Conservation (phyloP, 2,888 invertebrate species). For the Poecilus cupreus region DNA sequence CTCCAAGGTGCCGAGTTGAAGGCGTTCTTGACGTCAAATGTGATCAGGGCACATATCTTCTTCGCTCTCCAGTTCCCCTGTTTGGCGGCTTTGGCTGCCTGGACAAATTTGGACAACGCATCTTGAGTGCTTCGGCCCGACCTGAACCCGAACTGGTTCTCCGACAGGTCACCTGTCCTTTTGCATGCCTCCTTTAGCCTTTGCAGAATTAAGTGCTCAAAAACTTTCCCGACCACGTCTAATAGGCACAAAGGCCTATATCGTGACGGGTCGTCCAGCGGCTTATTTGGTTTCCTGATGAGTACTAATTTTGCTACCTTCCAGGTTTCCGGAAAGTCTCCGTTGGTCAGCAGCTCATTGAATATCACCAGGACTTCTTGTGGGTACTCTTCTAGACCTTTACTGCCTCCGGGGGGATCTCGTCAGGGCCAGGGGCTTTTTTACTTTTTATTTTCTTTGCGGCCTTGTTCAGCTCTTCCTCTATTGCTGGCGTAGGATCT, state of each 20-base stretch:
- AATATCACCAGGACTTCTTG: too few relatives aligned
- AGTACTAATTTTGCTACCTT: background rate
- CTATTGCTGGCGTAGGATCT: too few relatives aligned
- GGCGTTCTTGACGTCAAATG: conserved; percentile 54
- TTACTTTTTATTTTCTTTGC: too few relatives aligned
- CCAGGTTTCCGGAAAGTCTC: background rate
- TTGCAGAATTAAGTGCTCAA: background rate
- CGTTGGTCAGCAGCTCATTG: too few relatives aligned
- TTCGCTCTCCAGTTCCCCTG: background rate
- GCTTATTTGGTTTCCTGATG: background rate
- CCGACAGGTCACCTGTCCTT: conserved; percentile 28
- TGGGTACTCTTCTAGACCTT: conserved; percentile 58
- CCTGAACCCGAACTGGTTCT: conserved; percentile 57
- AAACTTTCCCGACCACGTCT: background rate
- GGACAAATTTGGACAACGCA: conserved; percentile 53
- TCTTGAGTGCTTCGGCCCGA: conserved; percentile 43
- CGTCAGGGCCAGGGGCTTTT: conserved; percentile 56
- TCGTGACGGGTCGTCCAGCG: background rate
- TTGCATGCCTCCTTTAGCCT: background rate
- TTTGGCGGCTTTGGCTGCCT: conserved; percentile 34
- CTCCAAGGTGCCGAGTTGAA: conserved; percentile 59
- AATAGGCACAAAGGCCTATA: conserved; percentile 17
- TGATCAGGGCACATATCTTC: conserved; percentile 51
- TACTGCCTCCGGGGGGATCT: conserved; percentile 62
- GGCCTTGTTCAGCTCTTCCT: too few relatives aligned